Evolutionary conservation across 2,888 invertebrate species (phyloP), one percentile per base, ranked within the genome.

Genomic region (Ypsolopha scabrella): DNA sequence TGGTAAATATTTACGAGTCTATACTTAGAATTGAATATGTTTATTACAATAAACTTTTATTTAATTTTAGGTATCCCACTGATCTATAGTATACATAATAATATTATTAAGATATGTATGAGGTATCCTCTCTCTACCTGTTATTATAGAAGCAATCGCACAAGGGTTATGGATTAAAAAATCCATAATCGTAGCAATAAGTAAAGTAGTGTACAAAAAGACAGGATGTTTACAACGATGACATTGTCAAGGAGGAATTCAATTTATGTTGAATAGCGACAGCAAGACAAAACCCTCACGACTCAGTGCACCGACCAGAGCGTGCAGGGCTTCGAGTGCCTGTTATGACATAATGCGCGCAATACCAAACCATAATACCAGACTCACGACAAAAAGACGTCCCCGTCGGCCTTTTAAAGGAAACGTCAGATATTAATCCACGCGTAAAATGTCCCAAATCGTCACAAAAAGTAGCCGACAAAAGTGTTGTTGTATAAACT

Each of bases 271-370:
- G 70, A 75, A 76, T 77, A 60, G 24, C 24, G 24, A 24, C 24
- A 24, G 67, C 57, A 55, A 53, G 55, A 75, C 78, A 82, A 82
- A 80, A 79, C 77, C 60, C 65, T 62, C 66, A 58, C 67, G 70
- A 72, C 68, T 71, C 65, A 68, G 60, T 53, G 50, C 51, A 53
- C 46, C 37, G 41, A 9, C 2, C 24, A 4, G n/a, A 4, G 44
- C 46, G 34, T 11, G 37, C 3, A 13, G n/a, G 41, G 41, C 35
- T 39, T 72, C 70, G 75, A 75, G 82, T 76, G 70, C 72, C 72
- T 86, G 86, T 86, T 86, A 86, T 86, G 86, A 86, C 86, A 86
- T 83, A 81, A 86, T 85, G 72, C 80, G 76, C 81, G 86, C 80
- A 83, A 85, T 76, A 71, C 66, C 75, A 72, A 71, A 77, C 78